Base-by-base conservation (phyloP, 2,797 vertebrate species). In the Avahi laniger region DNA sequence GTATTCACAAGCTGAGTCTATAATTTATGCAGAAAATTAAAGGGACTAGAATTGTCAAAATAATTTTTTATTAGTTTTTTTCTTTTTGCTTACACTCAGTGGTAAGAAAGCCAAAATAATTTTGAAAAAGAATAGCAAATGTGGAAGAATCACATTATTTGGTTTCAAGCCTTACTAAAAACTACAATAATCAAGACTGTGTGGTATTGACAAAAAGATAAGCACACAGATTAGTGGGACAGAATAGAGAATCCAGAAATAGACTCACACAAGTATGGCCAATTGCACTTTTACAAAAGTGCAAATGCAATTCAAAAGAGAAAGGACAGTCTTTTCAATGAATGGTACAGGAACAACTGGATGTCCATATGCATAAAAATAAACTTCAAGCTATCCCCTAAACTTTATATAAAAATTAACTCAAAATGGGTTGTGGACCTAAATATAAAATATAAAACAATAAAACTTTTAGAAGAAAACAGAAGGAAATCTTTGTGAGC, bases 1-100 rank as follows among this genome's bases (percentile, higher is more conserved):
- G 14, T 92, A 89, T 59, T 30, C 48, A 89, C 22, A 76, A 85
- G 38, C 24, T 91, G 84, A 93, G 46, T 76, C 52, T 88, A 93
- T 65, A 82, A 61, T 61, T 70, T 81, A 70, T 59, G 79, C 35
- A 52, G 73, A 91, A 84, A 91, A n/a, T 1, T 41, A 91, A 93
- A 84, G 35, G 79, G 90, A 88, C 69, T 89, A 92, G 13, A 90
- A 69, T 28, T 70, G 24, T 43, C 54, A 92, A 89, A 93, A 82
- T 35, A 57, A 75, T 78, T 88, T 84, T 70, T 65, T 65, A 65
- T 65, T 65, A n/a, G 33, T 65, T 65, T 65, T n/a, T 65, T 65
- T 65, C 15, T 65, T 65, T 65, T 65, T 65, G 7, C 33, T n/a
- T 65, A 65, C n/a, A 65, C 63, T 65, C 7, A n/a, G 63, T 26